Percentiles rank a stretch among this genome's conserved stretches.
These are phyloP conservation scores for Camelus dromedarius DNA, from an alignment of 2,113 vertebrate species.

Conservation along the genomic window DNA sequence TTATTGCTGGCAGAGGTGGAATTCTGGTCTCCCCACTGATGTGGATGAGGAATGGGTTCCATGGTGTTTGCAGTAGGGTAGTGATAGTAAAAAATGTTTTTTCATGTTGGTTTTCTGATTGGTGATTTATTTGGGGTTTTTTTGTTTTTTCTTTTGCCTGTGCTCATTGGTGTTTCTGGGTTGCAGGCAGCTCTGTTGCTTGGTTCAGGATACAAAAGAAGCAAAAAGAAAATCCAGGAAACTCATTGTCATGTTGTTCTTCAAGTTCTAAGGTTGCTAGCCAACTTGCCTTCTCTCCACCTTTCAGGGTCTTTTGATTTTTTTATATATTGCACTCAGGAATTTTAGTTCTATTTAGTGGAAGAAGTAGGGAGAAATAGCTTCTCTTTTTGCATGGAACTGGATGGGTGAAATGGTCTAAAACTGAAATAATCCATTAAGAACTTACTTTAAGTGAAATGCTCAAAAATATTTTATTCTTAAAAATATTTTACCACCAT, in stretches of 20 bases:
- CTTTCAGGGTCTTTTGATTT: neutral
- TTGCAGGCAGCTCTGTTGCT: neutral
- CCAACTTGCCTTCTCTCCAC: neutral
- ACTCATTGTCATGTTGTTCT: neutral
- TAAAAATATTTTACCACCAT: slow-evolving; percentile 46
- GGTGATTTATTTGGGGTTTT: neutral
- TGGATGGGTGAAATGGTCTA: slow-evolving; percentile 4
- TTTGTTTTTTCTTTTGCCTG: neutral
- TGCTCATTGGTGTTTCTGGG: neutral
- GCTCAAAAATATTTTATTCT: neutral
- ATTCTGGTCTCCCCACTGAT: neutral
- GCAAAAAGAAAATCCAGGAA: neutral
- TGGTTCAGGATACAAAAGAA: neutral
- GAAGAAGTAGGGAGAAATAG: neutral
- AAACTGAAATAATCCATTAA: slow-evolving; percentile 25
- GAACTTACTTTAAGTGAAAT: slow-evolving; percentile 35
- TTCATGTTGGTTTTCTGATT: neutral
- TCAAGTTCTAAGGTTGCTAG: neutral
- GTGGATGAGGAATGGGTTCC: neutral
- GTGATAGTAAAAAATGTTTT: neutral
- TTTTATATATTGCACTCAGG: neutral
- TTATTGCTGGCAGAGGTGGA: neutral
- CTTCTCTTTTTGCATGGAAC: neutral
- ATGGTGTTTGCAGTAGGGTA: neutral
- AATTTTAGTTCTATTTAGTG: neutral